phyloP scores from a whole-genome alignment of 2,888 invertebrate species.

The Cantharis rufa region DNA sequence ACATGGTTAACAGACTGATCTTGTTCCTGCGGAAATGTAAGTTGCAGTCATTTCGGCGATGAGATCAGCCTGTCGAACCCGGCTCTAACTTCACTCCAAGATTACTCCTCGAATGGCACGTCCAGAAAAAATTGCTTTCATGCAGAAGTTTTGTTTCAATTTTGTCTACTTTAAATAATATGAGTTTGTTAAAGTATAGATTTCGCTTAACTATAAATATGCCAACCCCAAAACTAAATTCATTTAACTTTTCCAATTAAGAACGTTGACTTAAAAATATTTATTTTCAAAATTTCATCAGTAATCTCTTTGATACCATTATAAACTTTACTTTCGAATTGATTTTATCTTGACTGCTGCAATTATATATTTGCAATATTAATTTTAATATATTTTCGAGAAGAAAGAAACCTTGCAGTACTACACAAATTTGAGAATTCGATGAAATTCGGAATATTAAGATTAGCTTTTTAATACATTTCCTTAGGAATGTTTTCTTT shows the following conservation, averaged over 20 bases:
- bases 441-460: not conserved
- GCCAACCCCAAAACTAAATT: not conserved
- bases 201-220: not conserved
- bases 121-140: not conserved
- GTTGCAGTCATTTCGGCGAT: slow-evolving; percentile 57
- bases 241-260: not conserved
- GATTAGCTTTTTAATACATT: not conserved
- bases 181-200: not conserved
- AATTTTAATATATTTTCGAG: too few species aligned
- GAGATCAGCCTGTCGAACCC: slow-evolving; percentile 57
- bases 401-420: too few species aligned
- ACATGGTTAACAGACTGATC: slow-evolving; percentile 56
- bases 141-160: not conserved
- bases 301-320: not conserved
- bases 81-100: slow-evolving; percentile 35
- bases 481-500: not conserved
- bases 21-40: slow-evolving; percentile 57
- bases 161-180: not conserved
- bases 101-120: not conserved
- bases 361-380: too few species aligned
- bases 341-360: not conserved
- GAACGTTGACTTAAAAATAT: not conserved
- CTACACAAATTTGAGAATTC: not conserved
- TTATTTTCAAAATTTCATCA: not conserved
- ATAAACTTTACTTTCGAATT: not conserved